Conservation (phyloP, 2,888 invertebrate species). For the Epistrophe eligans region DNA sequence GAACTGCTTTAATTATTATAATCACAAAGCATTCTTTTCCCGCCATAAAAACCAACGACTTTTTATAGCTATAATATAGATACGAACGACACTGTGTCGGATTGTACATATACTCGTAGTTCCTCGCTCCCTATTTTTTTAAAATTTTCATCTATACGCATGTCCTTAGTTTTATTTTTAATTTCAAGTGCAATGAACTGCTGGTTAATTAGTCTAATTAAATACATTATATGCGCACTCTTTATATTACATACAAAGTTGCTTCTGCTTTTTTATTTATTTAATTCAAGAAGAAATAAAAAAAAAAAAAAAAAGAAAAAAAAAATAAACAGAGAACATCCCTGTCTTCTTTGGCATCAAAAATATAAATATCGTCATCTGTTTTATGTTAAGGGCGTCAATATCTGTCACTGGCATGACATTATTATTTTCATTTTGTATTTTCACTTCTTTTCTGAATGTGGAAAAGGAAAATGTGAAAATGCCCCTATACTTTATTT, state of each 20-base stretch:
- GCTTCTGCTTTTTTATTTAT: conserved; percentile 12
- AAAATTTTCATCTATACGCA: conserved; percentile 50
- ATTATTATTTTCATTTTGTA: conserved; percentile 44
- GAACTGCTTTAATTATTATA: conserved; percentile 24
- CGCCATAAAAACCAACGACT: conserved; percentile 26
- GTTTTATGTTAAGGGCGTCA: conserved; percentile 61
- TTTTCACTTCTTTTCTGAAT: conserved; percentile 26
- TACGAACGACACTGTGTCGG: conserved; percentile 1
- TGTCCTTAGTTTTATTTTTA: conserved; percentile 71
- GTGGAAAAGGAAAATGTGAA: conserved; percentile 19
- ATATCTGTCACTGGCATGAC: conserved; percentile 62
- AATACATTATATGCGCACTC: conserved; percentile 39
- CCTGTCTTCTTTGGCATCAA: conserved; percentile 49
- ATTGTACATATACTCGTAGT: background rate
- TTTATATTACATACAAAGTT: conserved; percentile 37
- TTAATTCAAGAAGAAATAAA: background rate
- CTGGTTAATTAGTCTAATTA: conserved; percentile 72
- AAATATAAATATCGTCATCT: conserved; percentile 69
- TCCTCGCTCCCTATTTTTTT: conserved; percentile 11
- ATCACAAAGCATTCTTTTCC: conserved; percentile 19
- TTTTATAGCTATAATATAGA: background rate
- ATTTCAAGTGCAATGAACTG: conserved; percentile 75
- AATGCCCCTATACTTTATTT: conserved; percentile 16
- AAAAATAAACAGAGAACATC: conserved; percentile 25
- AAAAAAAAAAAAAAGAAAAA: background rate